Evolutionary conservation across 2,113 vertebrate species (phyloP).

Genomic region (Xiphophorus hellerii): DNA sequence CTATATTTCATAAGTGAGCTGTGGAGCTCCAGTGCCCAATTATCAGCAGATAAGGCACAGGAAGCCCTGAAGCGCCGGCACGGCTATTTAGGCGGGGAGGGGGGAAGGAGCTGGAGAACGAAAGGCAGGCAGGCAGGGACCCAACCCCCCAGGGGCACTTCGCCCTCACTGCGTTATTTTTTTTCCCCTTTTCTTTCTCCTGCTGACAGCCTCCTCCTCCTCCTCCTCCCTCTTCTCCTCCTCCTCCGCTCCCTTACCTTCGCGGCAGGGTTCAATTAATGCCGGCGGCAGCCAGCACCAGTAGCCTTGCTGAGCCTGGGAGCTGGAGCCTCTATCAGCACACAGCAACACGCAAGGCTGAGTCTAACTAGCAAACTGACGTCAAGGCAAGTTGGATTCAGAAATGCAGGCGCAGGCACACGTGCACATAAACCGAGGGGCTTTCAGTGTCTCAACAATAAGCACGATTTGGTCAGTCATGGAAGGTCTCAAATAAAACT

Average conservation of each 20-base stretch:
- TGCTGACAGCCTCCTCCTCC: slow-evolving; percentile 61
- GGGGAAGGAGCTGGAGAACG: slow-evolving; percentile 66
- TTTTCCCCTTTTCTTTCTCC: slow-evolving; percentile 50
- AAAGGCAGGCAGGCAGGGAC: slow-evolving; percentile 74
- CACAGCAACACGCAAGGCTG: slow-evolving; percentile 72
- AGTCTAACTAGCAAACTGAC: slow-evolving; percentile 62
- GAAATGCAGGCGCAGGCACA: slow-evolving; percentile 28
- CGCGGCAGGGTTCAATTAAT: slow-evolving; percentile 84
- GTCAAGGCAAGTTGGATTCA: slow-evolving; percentile 58
- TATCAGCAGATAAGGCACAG: slow-evolving; percentile 83
- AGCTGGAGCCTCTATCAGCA: slow-evolving; percentile 71
- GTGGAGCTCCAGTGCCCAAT: slow-evolving; percentile 82
- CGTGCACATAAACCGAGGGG: slow-evolving; percentile 27
- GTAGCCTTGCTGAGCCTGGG: slow-evolving; percentile 71
- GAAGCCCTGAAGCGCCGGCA: slow-evolving; percentile 81
- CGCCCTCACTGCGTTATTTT: slow-evolving; percentile 72
- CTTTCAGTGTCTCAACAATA: slow-evolving; percentile 36
- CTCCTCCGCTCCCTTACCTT: slow-evolving; percentile 61
- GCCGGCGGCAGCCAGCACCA: slow-evolving; percentile 75
- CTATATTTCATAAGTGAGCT: slow-evolving; percentile 86
- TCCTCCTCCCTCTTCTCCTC: slow-evolving; percentile 4
- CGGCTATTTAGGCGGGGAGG: slow-evolving; percentile 80
- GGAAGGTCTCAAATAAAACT: slow-evolving; percentile 29
- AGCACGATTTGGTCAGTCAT: slow-evolving; percentile 34
- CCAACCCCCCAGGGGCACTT: slow-evolving; percentile 80